Percentiles rank a stretch among this genome's conserved stretches.
Conservation (phyloP, 2,888 invertebrate genomes). For the Drosophila mercatorum region DNA sequence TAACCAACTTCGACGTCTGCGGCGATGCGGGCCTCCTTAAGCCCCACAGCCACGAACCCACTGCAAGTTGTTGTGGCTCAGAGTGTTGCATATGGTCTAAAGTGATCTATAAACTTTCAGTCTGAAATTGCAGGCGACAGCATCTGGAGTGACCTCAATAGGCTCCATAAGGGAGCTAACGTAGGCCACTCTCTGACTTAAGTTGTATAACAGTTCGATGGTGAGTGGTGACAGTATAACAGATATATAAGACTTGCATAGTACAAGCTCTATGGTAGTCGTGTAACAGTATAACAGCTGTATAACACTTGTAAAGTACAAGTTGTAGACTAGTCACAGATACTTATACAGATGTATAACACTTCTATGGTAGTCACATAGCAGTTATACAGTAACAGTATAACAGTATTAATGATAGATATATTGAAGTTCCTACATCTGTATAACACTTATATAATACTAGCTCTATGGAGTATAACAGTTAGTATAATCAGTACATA, state of each 20-base stretch:
- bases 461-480: too few species aligned
- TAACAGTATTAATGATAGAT: too few species aligned
- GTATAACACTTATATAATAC: too few species aligned
- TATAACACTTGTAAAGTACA: too few species aligned
- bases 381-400: too few species aligned
- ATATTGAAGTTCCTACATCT: too few species aligned
- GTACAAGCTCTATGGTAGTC: too few species aligned
- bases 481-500: neutral
- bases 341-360: too few species aligned
- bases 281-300: too few species aligned
- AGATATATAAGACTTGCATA: too few species aligned
- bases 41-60: neutral
- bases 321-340: neutral
- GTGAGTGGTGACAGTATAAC: neutral
- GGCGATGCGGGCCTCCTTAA: slow-evolving; percentile 33
- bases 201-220: neutral
- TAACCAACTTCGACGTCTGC: slow-evolving; percentile 33
- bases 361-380: too few species aligned
- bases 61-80: neutral
- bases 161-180: neutral
- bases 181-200: neutral
- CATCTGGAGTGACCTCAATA: neutral
- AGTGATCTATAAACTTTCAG: neutral
- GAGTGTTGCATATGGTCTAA: neutral
- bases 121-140: neutral